These are phyloP conservation scores for Labeo catla DNA, from an alignment of 2,113 vertebrate species.

Conservation along the genomic window DNA sequence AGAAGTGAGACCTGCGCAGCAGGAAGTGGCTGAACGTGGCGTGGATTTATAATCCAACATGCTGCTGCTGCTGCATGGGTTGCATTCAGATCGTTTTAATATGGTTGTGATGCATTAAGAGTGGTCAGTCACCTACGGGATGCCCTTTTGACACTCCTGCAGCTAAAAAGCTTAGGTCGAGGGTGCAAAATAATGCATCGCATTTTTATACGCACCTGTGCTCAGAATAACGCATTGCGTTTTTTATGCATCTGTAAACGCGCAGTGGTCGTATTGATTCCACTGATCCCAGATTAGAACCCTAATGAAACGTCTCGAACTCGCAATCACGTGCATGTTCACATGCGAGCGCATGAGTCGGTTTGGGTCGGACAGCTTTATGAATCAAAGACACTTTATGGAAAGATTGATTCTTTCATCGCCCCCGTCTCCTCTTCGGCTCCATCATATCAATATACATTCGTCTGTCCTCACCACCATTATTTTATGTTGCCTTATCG, in stretches of 20 bases:
- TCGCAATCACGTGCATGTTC: neutral
- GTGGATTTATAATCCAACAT: too few species aligned
- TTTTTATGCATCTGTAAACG: neutral
- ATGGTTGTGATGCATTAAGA: too few species aligned
- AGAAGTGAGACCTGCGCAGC: neutral
- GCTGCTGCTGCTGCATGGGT: too few species aligned
- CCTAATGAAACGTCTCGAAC: neutral
- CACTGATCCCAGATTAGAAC: neutral
- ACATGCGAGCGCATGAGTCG: neutral
- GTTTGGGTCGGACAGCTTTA: slow-evolving; percentile 15
- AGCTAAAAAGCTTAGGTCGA: too few species aligned
- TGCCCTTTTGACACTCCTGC: too few species aligned
- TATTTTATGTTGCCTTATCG: slow-evolving; percentile 76
- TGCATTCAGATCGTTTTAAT: too few species aligned
- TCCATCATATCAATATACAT: slow-evolving; percentile 59
- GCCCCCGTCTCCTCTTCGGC: slow-evolving; percentile 23
- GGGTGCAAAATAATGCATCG: too few species aligned
- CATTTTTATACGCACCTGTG: too few species aligned
- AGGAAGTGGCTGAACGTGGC: too few species aligned
- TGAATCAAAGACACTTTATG: slow-evolving; percentile 58
- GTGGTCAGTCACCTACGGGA: too few species aligned
- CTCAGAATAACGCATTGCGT: slow-evolving; percentile 23
- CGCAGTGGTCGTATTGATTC: neutral
- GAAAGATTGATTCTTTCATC: slow-evolving; percentile 52
- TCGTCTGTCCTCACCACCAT: slow-evolving; percentile 69